phyloP scores from a whole-genome alignment of 2,888 invertebrate genomes.

The Zootermopsis nevadensis region DNA sequence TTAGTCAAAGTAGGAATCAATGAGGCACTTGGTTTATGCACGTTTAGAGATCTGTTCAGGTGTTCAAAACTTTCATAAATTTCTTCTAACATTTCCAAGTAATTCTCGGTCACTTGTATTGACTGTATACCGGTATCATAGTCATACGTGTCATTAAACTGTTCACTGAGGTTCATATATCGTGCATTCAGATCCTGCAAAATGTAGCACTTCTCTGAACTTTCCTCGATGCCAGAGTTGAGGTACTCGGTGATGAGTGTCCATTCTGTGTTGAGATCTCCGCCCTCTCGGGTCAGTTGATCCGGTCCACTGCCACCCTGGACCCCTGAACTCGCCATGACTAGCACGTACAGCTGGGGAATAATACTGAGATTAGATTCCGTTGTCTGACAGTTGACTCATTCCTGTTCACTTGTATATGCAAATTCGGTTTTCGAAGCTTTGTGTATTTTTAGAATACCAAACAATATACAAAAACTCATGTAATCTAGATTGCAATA shows the following conservation, averaged over 20 bases:
- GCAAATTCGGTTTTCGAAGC: too few species aligned
- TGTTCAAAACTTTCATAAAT: background rate
- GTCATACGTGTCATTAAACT: slow-evolving; percentile 13
- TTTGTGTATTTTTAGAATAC: too few species aligned
- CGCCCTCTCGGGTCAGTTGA: background rate
- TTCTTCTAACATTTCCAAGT: background rate
- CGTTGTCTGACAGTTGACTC: too few species aligned
- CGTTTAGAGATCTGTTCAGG: background rate
- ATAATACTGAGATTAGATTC: too few species aligned
- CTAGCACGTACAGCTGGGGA: too few species aligned
- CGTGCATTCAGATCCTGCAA: background rate
- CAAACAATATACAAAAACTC: too few species aligned
- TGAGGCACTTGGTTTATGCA: background rate
- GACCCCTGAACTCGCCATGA: too few species aligned
- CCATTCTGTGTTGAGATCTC: background rate
- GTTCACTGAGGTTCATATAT: background rate
- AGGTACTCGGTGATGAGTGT: background rate
- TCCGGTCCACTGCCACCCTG: background rate
- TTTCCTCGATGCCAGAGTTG: background rate
- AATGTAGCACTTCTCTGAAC: background rate
- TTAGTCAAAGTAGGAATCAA: background rate
- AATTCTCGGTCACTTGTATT: background rate
- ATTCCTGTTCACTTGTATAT: too few species aligned
- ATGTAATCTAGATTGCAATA: too few species aligned
- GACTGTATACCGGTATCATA: background rate